Conservation (phyloP, 2,797 vertebrate genomes). For the Meriones psammophilus region DNA sequence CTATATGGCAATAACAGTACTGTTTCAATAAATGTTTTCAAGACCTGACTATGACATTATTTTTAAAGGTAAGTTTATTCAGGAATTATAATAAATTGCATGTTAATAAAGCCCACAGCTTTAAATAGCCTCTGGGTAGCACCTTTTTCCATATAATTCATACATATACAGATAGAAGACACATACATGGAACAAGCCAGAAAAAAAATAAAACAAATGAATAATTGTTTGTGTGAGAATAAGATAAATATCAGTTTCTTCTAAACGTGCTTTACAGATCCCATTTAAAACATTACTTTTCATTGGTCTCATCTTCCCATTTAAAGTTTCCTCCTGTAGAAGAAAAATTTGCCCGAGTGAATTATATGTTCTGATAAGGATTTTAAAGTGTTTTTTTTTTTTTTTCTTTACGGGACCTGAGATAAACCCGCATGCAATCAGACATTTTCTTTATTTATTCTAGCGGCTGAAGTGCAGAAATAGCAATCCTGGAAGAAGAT, state of each 20-base stretch:
- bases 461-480: too few species aligned
- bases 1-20: background rate
- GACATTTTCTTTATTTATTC: too few species aligned
- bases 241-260: constrained; percentile 19
- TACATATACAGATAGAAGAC: too few species aligned
- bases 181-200: too few species aligned
- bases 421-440: too few species aligned
- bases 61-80: constrained; percentile 4
- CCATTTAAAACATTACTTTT: constrained; percentile 34
- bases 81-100: background rate
- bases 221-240: too few species aligned
- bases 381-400: constrained; percentile 55
- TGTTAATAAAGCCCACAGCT: background rate
- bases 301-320: constrained; percentile 2
- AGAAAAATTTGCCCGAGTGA: constrained; percentile 60
- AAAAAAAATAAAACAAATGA: background rate
- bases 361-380: constrained; percentile 45
- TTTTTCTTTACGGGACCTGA: background rate
- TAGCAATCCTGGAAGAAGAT: too few species aligned
- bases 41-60: background rate
- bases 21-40: constrained; percentile 35
- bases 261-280: background rate
- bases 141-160: background rate
- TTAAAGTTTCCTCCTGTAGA: constrained; percentile 39
- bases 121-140: background rate